phyloP scores from a whole-genome alignment of 1,140 invertebrate species.

The Asbolus verrucosus region DNA sequence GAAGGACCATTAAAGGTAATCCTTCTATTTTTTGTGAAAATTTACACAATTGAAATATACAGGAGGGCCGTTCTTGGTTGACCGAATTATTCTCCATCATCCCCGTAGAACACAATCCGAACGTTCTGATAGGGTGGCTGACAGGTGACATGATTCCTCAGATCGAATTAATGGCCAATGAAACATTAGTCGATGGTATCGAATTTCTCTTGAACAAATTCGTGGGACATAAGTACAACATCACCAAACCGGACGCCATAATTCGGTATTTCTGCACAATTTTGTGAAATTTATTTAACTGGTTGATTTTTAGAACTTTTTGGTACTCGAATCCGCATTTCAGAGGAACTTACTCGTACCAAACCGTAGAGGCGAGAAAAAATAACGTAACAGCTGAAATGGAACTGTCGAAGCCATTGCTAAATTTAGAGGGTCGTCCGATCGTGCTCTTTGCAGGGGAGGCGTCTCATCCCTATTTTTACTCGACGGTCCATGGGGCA shows the following conservation, averaged over 20 bases:
- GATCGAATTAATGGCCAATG: conserved; percentile 47
- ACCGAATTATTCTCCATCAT: conserved; percentile 18
- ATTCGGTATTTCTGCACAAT: conserved; percentile 20
- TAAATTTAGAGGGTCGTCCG: conserved; percentile 35
- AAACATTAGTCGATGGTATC: conserved; percentile 42
- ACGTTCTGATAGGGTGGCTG: conserved; percentile 51
- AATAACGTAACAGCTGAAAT: conserved; percentile 36
- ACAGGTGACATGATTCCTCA: conserved; percentile 48
- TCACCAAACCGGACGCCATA: conserved; percentile 31
- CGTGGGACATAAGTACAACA: conserved; percentile 41
- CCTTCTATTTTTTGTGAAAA: not conserved
- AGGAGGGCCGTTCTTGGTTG: conserved; percentile 36
- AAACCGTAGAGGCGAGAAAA: conserved; percentile 32
- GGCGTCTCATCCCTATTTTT: conserved; percentile 66
- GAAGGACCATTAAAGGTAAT: conserved; percentile 32
- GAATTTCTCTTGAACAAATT: conserved; percentile 49
- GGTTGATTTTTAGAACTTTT: conserved; percentile 31
- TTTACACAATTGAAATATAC: not conserved
- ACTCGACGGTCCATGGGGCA: conserved; percentile 75
- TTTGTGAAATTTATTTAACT: conserved; percentile 34
- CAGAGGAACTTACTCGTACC: conserved; percentile 48
- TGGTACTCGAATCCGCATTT: conserved; percentile 51
- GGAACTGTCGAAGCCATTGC: conserved; percentile 44
- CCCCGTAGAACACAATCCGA: conserved; percentile 43
- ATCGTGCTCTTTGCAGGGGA: conserved; percentile 64